phyloP scores from a whole-genome alignment of 2,888 invertebrate species.

The Dinocampus coccinellae region DNA sequence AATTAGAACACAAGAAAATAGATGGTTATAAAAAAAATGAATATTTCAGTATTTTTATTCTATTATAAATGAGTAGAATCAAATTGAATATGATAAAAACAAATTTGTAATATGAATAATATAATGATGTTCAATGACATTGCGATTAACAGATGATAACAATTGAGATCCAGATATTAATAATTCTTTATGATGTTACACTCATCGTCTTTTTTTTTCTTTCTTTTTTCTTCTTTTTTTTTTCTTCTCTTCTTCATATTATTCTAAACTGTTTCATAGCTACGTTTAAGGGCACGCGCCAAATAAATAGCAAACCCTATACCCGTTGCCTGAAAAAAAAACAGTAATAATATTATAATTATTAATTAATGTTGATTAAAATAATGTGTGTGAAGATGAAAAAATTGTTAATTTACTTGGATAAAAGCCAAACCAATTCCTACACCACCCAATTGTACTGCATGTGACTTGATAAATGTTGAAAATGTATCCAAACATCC shows the following conservation, averaged over 20 bases:
- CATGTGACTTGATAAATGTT: constrained; percentile 75
- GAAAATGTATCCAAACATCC: constrained; percentile 75
- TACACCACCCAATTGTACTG: constrained; percentile 79
- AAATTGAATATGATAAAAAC: neutral
- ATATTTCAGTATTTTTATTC: neutral
- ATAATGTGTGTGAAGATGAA: neutral
- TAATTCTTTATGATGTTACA: no score
- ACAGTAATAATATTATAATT: no score
- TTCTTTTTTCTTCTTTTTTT: neutral
- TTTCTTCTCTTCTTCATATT: neutral
- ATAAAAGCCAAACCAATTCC: constrained; percentile 82
- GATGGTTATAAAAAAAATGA: no score
- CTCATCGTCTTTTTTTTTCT: neutral
- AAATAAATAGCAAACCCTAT: constrained; percentile 75
- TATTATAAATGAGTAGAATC: constrained; percentile 8
- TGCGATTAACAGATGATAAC: neutral
- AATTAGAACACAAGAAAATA: neutral
- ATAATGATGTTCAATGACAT: neutral
- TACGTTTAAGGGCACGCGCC: constrained; percentile 73
- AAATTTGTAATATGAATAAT: neutral
- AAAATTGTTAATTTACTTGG: constrained; percentile 74
- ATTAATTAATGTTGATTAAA: neutral
- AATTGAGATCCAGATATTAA: neutral
- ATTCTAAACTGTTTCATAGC: constrained; percentile 71
- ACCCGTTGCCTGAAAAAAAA: constrained; percentile 70